Percentiles rank a stretch among this genome's conserved stretches.
Conservation (phyloP, 2,113 vertebrate genomes). For the Cnemophilus loriae region DNA sequence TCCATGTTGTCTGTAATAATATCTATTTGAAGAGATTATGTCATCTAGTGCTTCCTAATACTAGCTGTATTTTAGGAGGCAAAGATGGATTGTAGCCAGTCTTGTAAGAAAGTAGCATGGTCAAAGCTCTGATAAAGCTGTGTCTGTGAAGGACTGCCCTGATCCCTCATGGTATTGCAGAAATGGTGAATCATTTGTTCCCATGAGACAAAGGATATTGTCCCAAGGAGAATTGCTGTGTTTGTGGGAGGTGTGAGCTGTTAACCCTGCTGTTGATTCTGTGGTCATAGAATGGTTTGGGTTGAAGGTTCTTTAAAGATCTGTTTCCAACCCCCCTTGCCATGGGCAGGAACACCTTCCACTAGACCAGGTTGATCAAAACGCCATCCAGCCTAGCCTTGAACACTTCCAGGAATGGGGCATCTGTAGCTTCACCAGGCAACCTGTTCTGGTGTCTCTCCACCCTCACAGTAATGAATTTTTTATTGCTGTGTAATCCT, state of each 20-base stretch:
- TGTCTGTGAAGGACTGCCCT: background rate
- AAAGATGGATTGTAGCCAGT: background rate
- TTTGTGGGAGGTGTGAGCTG: background rate
- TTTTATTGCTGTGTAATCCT: background rate
- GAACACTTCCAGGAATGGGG: background rate
- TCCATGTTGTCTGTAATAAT: background rate
- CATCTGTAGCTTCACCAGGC: background rate
- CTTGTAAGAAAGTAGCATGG: background rate
- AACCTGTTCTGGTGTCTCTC: background rate
- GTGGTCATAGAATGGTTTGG: background rate
- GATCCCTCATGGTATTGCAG: background rate
- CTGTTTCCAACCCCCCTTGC: accelerated
- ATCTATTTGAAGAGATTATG: background rate
- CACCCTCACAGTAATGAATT: background rate
- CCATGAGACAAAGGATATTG: background rate
- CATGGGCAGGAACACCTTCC: background rate
- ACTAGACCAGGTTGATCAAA: background rate
- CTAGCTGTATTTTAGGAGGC: background rate
- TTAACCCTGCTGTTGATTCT: background rate
- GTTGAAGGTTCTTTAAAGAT: background rate
- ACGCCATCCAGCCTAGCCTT: background rate
- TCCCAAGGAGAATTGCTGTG: background rate
- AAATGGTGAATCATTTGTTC: background rate
- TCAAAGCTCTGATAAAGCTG: background rate
- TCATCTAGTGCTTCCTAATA: background rate